Conservation (phyloP, 2,888 invertebrate genomes). For the Molorchus minor region DNA sequence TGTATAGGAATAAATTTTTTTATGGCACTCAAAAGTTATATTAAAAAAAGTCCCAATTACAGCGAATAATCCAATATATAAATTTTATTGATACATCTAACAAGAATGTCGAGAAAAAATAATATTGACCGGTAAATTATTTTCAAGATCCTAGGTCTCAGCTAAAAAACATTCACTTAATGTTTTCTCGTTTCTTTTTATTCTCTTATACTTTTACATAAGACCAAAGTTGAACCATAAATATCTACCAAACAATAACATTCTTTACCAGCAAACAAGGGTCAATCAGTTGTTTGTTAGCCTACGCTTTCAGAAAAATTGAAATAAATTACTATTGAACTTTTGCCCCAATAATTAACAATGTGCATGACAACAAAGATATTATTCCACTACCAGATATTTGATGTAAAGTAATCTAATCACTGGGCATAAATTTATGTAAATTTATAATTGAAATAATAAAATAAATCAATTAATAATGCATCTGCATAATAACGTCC, state of each 20-base stretch:
- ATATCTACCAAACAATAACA: no score
- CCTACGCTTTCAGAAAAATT: neutral
- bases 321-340: constrained; percentile 2
- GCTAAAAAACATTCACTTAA: no score
- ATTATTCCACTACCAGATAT: neutral
- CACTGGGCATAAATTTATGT: constrained; percentile 33
- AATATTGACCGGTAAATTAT: no score
- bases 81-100: no score
- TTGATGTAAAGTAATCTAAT: constrained; percentile 25
- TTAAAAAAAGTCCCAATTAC: no score
- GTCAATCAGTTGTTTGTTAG: constrained; percentile 3
- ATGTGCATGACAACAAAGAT: constrained; percentile 10
- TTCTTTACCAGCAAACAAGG: neutral
- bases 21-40: no score
- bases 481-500: neutral
- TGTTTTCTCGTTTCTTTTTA: neutral
- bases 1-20: no score
- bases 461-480: constrained; percentile 33
- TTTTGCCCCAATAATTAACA: constrained; percentile 8
- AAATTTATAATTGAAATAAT: constrained; percentile 36
- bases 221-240: no score
- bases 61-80: no score
- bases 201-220: no score
- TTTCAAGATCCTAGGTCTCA: no score
- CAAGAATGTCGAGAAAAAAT: no score